A percentile compares a stretch with the other conserved stretches of the same genome.
Evolutionary conservation across 2,888 invertebrate species (phyloP).

Genomic region (Drosophila meridionalis): DNA sequence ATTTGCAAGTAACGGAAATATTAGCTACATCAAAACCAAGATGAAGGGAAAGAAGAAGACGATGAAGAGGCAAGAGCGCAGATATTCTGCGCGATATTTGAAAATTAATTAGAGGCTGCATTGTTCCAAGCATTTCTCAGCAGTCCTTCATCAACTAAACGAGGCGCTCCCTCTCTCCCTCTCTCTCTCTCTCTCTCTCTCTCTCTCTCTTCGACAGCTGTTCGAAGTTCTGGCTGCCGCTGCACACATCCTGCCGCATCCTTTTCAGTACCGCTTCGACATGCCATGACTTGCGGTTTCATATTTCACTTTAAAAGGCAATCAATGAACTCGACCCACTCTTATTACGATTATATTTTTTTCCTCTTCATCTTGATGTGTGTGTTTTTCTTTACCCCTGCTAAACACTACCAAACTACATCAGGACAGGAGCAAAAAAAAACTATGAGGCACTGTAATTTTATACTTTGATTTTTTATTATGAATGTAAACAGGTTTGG

Average conservation of each 20-base stretch:
- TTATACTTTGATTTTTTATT: constrained; percentile 64
- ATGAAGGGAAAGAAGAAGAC: neutral
- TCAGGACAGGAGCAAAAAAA: constrained; percentile 5
- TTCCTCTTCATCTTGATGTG: constrained; percentile 1
- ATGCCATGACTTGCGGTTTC: constrained; percentile 64
- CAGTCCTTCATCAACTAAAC: constrained; percentile 12
- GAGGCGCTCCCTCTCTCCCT: neutral
- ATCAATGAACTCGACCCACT: constrained; percentile 52
- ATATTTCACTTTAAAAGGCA: constrained; percentile 66
- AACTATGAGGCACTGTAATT: constrained; percentile 49
- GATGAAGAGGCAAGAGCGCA: neutral
- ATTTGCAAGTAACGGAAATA: constrained; percentile 53
- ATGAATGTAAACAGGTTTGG: constrained; percentile 55
- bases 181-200: neutral
- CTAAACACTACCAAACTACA: neutral
- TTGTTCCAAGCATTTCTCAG: constrained; percentile 39
- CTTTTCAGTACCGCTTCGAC: constrained; percentile 39
- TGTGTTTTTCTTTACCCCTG: constrained; percentile 1
- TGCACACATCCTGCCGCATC: constrained; percentile 62
- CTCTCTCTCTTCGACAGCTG: constrained; percentile 42
- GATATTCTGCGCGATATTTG: constrained; percentile 28
- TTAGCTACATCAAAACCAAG: constrained; percentile 46
- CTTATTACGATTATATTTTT: constrained; percentile 27
- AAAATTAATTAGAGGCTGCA: constrained; percentile 46
- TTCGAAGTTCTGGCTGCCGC: constrained; percentile 18